Evolutionary conservation across 2,113 vertebrate genomes (phyloP).

Genomic region (Engystomops pustulosus): DNA sequence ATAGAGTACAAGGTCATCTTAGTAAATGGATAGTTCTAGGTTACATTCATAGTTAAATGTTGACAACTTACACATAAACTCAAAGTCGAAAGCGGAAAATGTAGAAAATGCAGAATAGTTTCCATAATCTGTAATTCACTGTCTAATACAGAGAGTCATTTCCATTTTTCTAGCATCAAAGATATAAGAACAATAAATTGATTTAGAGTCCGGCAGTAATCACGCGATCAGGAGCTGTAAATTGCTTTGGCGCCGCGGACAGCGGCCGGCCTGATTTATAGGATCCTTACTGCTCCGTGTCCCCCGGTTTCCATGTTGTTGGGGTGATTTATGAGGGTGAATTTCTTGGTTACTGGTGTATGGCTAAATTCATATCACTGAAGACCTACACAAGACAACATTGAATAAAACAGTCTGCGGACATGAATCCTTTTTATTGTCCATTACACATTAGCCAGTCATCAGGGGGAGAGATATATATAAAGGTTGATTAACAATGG

Average conservation of each 20-base stretch:
- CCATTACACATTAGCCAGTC: conserved; percentile 3
- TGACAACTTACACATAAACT: neutral
- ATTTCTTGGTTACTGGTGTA: neutral
- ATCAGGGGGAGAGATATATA: conserved; percentile 26
- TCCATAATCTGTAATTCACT: conserved; percentile 14
- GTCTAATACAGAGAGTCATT: neutral
- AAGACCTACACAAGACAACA: neutral
- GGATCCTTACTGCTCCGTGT: neutral
- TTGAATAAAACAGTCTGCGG: conserved; percentile 4
- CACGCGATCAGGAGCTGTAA: neutral
- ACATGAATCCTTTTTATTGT: conserved; percentile 21
- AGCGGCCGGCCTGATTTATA: neutral
- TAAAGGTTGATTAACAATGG: conserved; percentile 15
- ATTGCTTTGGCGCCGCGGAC: conserved; percentile 1
- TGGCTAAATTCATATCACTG: conserved; percentile 8
- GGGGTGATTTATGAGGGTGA: neutral
- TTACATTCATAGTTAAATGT: neutral
- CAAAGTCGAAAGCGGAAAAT: neutral
- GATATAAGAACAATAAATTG: conserved; percentile 19
- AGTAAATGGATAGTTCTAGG: too few species aligned
- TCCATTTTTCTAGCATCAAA: conserved; percentile 1
- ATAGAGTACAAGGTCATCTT: too few species aligned
- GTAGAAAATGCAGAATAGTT: neutral
- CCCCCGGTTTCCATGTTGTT: neutral
- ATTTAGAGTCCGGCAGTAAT: neutral